Evolutionary conservation across 2,797 vertebrate genomes (phyloP).

Genomic region (Anableps anableps): DNA sequence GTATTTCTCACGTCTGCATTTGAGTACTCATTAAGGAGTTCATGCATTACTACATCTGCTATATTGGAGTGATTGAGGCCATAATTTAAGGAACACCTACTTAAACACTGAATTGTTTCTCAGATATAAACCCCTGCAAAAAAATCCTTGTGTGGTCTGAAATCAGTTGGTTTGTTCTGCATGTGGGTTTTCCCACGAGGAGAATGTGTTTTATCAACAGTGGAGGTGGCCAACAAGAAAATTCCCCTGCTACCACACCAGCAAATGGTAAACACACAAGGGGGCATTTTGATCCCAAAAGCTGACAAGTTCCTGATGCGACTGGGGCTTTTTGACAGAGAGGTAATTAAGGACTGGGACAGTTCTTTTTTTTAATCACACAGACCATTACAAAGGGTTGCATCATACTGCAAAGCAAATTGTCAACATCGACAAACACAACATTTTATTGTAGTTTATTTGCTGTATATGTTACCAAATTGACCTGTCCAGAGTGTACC

Average conservation of each 20-base stretch:
- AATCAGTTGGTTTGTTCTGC: background rate
- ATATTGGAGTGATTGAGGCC: background rate
- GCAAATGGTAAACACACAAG: background rate
- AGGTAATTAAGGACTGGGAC: background rate
- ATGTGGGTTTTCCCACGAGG: background rate
- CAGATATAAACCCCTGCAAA: background rate
- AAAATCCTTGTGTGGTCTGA: background rate
- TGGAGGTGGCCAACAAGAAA: background rate
- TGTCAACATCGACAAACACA: background rate
- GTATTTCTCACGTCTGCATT: background rate
- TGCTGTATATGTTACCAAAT: conserved; percentile 1
- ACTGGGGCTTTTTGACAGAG: background rate
- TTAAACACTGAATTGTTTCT: background rate
- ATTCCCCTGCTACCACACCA: conserved; percentile 5
- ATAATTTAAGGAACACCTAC: background rate
- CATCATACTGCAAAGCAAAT: background rate
- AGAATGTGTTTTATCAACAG: conserved; percentile 8
- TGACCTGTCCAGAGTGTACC: background rate
- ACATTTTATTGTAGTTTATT: background rate
- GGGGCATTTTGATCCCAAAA: conserved; percentile 2
- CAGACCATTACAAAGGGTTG: background rate
- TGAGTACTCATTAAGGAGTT: background rate
- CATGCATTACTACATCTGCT: background rate
- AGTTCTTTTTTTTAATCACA: background rate
- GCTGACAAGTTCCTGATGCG: background rate